Conservation (phyloP, 2,113 vertebrate species). For the Sinocyclocheilus maitianheensis region DNA sequence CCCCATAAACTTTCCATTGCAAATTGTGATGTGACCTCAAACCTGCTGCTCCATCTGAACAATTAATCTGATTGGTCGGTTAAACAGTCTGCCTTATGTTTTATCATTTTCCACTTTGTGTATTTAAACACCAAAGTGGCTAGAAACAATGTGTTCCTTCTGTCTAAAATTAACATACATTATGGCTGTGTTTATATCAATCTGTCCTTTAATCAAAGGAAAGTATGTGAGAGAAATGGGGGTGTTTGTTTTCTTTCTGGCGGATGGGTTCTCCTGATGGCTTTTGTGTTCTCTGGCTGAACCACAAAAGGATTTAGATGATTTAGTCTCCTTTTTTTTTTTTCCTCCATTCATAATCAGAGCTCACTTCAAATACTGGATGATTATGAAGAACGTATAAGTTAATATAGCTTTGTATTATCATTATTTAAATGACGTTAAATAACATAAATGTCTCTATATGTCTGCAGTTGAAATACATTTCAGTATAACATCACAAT, state of each 20-base stretch:
- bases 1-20: not conserved
- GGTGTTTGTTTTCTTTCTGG: constrained; percentile 33
- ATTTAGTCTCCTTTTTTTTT: not conserved
- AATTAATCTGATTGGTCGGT: constrained; percentile 18
- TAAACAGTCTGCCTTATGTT: constrained; percentile 1
- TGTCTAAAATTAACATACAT: constrained; percentile 16
- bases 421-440: not conserved
- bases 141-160: constrained; percentile 13
- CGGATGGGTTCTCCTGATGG: not conserved
- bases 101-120: not conserved
- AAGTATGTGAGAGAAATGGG: constrained; percentile 42
- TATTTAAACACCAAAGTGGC: not conserved
- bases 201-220: constrained; percentile 35
- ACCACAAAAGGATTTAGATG: constrained; percentile 10
- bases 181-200: constrained; percentile 22
- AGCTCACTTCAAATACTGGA: not conserved
- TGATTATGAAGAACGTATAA: constrained; percentile 4
- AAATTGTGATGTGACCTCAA: not conserved
- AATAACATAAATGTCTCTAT: not conserved
- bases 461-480: constrained; percentile 23
- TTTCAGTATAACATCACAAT: not conserved
- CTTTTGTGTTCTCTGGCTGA: constrained; percentile 32
- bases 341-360: not conserved
- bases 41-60: not conserved
- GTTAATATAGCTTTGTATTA: constrained; percentile 8